phyloP scores from a whole-genome alignment of 2,797 vertebrate genomes.

The Anisognathus igniventris region DNA sequence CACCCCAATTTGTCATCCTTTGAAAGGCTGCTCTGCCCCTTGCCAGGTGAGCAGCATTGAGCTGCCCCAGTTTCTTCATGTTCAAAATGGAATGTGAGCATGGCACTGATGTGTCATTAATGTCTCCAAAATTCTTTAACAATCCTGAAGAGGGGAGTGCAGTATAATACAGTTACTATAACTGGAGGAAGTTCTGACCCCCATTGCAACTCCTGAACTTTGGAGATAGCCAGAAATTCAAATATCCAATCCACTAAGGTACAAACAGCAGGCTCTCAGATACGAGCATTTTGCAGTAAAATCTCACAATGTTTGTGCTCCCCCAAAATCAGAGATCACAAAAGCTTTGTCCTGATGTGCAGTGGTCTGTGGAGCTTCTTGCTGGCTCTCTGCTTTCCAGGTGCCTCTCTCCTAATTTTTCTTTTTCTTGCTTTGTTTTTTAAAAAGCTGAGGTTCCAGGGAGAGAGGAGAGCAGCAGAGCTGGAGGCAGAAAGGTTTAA shows the following conservation, averaged over 20 bases:
- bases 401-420: background rate
- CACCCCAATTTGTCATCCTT: background rate
- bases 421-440: background rate
- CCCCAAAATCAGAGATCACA: background rate
- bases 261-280: background rate
- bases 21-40: background rate
- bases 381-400: background rate
- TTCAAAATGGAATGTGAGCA: background rate
- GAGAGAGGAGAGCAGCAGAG: background rate
- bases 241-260: background rate
- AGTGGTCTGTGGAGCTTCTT: background rate
- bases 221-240: background rate
- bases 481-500: background rate
- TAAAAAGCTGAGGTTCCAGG: background rate
- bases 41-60: background rate
- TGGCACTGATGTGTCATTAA: background rate
- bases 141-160: background rate
- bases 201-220: background rate
- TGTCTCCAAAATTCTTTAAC: background rate
- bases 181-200: background rate
- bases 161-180: background rate
- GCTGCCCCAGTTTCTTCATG: background rate
- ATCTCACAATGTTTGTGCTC: background rate
- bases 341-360: background rate
- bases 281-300: background rate